Evolutionary conservation across 1,140 invertebrate species (phyloP).

Genomic region (Aphaenogaster rudis): DNA sequence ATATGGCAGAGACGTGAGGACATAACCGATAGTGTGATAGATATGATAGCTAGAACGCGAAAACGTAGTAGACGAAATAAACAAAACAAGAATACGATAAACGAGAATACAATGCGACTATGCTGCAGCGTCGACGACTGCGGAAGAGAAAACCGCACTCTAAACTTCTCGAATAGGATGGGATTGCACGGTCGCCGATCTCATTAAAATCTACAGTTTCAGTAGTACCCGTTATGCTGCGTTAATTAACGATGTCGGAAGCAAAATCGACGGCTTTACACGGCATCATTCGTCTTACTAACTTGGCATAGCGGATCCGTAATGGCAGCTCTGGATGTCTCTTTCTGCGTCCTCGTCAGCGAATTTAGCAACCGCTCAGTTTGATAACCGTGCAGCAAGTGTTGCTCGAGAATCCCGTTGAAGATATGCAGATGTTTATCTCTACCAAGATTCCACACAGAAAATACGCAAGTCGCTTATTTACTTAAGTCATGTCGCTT

Average conservation of each 20-base stretch:
- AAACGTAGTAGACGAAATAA: not conserved
- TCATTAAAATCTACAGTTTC: slow-evolving; percentile 13
- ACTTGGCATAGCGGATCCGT: not conserved
- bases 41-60: not conserved
- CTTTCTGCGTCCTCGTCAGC: not conserved
- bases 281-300: not conserved
- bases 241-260: slow-evolving; percentile 11
- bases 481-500: not conserved
- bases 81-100: not conserved
- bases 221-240: not conserved
- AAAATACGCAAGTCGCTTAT: not conserved
- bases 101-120: slow-evolving; percentile 3
- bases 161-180: slow-evolving; percentile 6
- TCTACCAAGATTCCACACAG: too few species aligned
- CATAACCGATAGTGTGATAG: not conserved
- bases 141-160: slow-evolving; percentile 1
- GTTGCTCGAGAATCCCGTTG: not conserved
- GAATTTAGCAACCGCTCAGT: not conserved
- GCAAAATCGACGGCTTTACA: not conserved
- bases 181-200: not conserved
- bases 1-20: not conserved
- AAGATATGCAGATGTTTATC: too few species aligned
- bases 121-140: not conserved
- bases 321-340: not conserved
- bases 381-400: not conserved